These are phyloP conservation scores for Charaxes varanes DNA, from an alignment of 1,140 invertebrate genomes.

Conservation along the genomic window DNA sequence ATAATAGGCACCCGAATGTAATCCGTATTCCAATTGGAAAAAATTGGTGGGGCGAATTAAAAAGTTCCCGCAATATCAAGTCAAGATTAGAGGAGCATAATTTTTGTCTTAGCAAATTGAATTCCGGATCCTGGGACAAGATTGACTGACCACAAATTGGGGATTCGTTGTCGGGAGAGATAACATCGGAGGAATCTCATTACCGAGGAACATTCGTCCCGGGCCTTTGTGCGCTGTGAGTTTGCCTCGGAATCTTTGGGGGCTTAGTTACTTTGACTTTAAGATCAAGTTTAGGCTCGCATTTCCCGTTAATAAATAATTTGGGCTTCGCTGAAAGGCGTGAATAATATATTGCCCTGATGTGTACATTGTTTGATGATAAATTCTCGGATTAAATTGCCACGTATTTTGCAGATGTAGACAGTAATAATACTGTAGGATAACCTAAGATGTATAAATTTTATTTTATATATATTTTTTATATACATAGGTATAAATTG, in stretches of 20 bases:
- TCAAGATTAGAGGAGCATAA: constrained; percentile 41
- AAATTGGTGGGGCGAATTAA: constrained; percentile 18
- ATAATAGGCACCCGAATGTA: constrained; percentile 4
- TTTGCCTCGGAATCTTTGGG: constrained; percentile 12
- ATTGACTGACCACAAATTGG: constrained; percentile 68
- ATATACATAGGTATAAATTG: too few species aligned
- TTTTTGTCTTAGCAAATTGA: constrained; percentile 65
- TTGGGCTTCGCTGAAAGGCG: neutral
- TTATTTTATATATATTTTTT: too few species aligned
- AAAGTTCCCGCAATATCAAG: constrained; percentile 35
- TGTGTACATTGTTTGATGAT: too few species aligned
- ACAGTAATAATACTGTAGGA: too few species aligned
- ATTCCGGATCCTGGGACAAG: constrained; percentile 51
- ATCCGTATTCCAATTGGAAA: constrained; percentile 12
- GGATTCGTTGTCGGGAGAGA: constrained; percentile 62
- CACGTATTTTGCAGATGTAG: too few species aligned
- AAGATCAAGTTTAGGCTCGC: constrained; percentile 6
- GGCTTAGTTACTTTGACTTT: constrained; percentile 15
- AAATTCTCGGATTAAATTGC: too few species aligned
- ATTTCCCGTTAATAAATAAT: constrained; percentile 10
- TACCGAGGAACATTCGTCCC: constrained; percentile 49
- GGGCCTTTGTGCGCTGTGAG: constrained; percentile 17
- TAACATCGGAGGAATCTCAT: constrained; percentile 66
- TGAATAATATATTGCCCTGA: constrained; percentile 4
- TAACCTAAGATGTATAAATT: too few species aligned